These are phyloP conservation scores for Cephalotes varians DNA, from an alignment of 2,888 invertebrate genomes.

Conservation along the genomic window DNA sequence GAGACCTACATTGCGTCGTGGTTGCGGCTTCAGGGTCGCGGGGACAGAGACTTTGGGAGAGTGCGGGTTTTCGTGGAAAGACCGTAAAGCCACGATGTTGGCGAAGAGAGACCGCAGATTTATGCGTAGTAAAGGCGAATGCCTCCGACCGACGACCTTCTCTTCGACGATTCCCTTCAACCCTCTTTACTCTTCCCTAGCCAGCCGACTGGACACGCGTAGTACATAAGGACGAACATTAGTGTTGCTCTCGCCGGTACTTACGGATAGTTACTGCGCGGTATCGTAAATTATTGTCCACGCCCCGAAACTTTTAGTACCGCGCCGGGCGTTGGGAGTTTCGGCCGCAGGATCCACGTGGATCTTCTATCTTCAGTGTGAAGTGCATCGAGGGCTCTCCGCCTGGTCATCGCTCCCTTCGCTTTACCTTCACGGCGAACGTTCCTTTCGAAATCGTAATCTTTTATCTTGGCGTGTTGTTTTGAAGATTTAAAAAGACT, in stretches of 20 bases:
- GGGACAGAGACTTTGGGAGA: slow-evolving; percentile 28
- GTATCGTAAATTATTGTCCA: slow-evolving; percentile 84
- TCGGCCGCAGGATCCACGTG: slow-evolving; percentile 54
- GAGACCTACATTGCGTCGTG: slow-evolving; percentile 75
- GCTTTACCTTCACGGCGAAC: neutral
- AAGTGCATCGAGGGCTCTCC: neutral
- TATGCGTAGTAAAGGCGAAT: slow-evolving; percentile 82
- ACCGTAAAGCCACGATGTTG: slow-evolving; percentile 77
- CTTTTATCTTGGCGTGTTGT: neutral
- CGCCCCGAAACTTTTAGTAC: slow-evolving; percentile 83
- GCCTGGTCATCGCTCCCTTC: slow-evolving; percentile 32
- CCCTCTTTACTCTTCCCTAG: slow-evolving; percentile 35
- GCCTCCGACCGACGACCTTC: slow-evolving; percentile 50
- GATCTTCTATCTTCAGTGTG: slow-evolving; percentile 18
- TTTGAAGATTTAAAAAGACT: slow-evolving; percentile 20
- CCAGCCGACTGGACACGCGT: slow-evolving; percentile 19
- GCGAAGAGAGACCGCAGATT: slow-evolving; percentile 79
- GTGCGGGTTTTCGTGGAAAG: slow-evolving; percentile 81
- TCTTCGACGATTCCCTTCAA: slow-evolving; percentile 57
- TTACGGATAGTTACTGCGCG: slow-evolving; percentile 83
- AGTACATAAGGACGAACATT: slow-evolving; percentile 76
- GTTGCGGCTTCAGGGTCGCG: slow-evolving; percentile 49
- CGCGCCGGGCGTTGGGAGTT: slow-evolving; percentile 70
- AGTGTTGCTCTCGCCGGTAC: slow-evolving; percentile 79
- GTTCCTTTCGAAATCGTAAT: neutral